phyloP scores from a whole-genome alignment of 1,140 invertebrate genomes.

The Neocloeon triangulifer region DNA sequence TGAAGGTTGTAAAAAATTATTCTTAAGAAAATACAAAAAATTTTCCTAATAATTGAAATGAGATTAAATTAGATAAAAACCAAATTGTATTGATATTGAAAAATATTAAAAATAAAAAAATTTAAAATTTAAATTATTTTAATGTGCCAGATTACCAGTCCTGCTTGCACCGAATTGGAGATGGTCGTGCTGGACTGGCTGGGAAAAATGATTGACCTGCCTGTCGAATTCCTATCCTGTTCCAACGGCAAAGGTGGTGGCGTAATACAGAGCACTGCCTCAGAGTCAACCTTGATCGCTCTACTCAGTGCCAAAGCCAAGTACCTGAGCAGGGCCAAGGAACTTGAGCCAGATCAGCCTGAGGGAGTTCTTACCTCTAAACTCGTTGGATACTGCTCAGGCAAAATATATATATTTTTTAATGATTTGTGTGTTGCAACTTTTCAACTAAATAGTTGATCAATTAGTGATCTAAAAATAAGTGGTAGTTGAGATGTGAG shows the following conservation, averaged over 20 bases:
- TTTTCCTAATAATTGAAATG: too few species aligned
- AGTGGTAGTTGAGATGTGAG: too few species aligned
- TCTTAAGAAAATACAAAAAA: too few species aligned
- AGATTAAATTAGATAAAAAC: too few species aligned
- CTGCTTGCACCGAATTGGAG: constrained; percentile 93
- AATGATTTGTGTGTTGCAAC: too few species aligned
- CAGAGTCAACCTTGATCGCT: constrained; percentile 67
- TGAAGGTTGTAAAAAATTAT: too few species aligned
- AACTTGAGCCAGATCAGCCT: constrained; percentile 46
- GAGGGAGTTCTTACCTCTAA: constrained; percentile 68
- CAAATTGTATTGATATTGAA: too few species aligned
- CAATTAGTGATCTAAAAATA: too few species aligned
- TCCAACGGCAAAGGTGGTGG: constrained; percentile 69
- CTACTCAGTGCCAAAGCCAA: constrained; percentile 74
- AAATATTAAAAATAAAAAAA: too few species aligned
- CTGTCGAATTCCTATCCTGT: constrained; percentile 62
- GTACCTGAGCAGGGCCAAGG: constrained; percentile 42
- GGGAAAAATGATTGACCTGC: constrained; percentile 80
- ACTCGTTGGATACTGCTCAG: constrained; percentile 67
- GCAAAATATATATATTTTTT: too few species aligned
- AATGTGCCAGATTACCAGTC: constrained; percentile 86
- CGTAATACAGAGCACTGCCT: constrained; percentile 78
- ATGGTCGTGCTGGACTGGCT: constrained; percentile 96
- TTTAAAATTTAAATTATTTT: too few species aligned
- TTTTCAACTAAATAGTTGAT: too few species aligned